Conservation (phyloP, 2,888 invertebrate species). For the Noctua janthe region DNA sequence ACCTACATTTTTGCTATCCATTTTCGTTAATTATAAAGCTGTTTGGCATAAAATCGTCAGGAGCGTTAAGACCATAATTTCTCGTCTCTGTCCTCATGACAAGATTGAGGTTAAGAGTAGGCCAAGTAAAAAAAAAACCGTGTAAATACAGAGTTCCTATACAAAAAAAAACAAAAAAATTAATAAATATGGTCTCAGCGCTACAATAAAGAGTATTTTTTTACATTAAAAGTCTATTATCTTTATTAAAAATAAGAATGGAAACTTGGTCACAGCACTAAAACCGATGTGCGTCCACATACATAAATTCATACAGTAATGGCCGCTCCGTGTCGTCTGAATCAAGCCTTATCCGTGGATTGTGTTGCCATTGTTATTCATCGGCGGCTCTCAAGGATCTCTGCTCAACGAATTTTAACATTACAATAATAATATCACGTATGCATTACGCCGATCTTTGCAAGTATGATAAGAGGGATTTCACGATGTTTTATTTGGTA, state of each 20-base stretch:
- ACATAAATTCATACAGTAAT: slow-evolving; percentile 89
- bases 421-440: slow-evolving; percentile 75
- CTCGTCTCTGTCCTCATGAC: not conserved
- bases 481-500: slow-evolving; percentile 39
- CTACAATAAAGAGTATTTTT: too few relatives aligned
- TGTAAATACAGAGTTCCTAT: not conserved
- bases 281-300: slow-evolving; percentile 68
- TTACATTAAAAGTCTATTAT: slow-evolving; percentile 2
- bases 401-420: slow-evolving; percentile 77
- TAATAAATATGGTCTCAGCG: too few relatives aligned
- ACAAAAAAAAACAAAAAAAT: not conserved
- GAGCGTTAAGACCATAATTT: not conserved
- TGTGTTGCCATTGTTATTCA: slow-evolving; percentile 84
- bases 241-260: slow-evolving; percentile 27
- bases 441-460: slow-evolving; percentile 57
- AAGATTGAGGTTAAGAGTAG: too few relatives aligned
- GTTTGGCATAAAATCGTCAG: not conserved
- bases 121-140: too few relatives aligned
- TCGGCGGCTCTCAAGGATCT: slow-evolving; percentile 76
- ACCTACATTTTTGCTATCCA: too few relatives aligned
- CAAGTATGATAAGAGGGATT: slow-evolving; percentile 52
- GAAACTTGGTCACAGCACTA: slow-evolving; percentile 34
- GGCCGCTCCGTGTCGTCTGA: slow-evolving; percentile 80
- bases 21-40: too few relatives aligned
- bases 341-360: slow-evolving; percentile 74